These are phyloP conservation scores for Parochlus steinenii DNA, from an alignment of 2,888 invertebrate genomes.

Conservation along the genomic window DNA sequence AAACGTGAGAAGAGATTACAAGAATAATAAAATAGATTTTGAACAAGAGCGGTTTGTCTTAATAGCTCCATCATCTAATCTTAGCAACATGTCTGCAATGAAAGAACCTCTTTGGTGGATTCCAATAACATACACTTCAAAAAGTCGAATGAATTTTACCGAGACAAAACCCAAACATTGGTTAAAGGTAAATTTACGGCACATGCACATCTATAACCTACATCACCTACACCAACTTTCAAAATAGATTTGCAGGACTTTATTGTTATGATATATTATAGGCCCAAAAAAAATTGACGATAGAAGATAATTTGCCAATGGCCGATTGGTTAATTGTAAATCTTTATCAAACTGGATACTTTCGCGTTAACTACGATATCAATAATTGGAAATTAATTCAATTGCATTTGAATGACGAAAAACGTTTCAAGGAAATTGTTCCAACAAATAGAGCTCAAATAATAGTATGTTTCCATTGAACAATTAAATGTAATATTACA, in stretches of 20 bases:
- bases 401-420: slow-evolving; percentile 41
- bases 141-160: slow-evolving; percentile 41
- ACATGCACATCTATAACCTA: too few relatives aligned
- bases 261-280: too few relatives aligned
- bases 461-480: too few relatives aligned
- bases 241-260: too few relatives aligned
- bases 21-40: slow-evolving; percentile 18
- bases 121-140: slow-evolving; percentile 57
- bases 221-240: too few relatives aligned
- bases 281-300: slow-evolving; percentile 35
- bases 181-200: too few relatives aligned
- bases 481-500: too few relatives aligned
- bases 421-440: slow-evolving; percentile 47
- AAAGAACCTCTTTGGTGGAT: slow-evolving; percentile 56
- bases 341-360: slow-evolving; percentile 30
- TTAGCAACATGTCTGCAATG: slow-evolving; percentile 17
- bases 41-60: slow-evolving; percentile 49
- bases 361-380: slow-evolving; percentile 27
- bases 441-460: slow-evolving; percentile 73
- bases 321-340: slow-evolving; percentile 33
- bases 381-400: slow-evolving; percentile 31
- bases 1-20: slow-evolving; percentile 41
- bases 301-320: slow-evolving; percentile 33
- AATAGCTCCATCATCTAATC: slow-evolving; percentile 31
- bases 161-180: slow-evolving; percentile 50